Evolutionary conservation across 2,888 invertebrate species (phyloP), one percentile per base, ranked within the genome.

Genomic region (Ophonus ardosiacus): DNA sequence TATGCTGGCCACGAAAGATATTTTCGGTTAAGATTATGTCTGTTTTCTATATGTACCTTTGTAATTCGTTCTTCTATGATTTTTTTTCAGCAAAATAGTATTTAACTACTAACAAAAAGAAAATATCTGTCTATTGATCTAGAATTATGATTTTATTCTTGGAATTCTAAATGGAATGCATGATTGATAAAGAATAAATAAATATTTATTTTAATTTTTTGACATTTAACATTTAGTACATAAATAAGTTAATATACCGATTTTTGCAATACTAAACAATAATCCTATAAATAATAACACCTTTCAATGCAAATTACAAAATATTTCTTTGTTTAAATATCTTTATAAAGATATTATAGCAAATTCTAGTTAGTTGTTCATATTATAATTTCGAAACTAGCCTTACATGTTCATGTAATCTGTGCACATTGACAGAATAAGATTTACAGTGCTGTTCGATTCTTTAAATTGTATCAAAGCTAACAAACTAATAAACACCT

Each of bases 401-500:
- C 18, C 43, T 71, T 43, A 74, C 17, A 43, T 74, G 71, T 43
- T 43, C 71, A 38, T 68, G 68, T 68, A 68, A 68, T 68, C 71
- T 43, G 71, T 18, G 71, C 81, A 38, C 43, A 79, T 15, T 51
- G 79, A 61, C 79, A 79, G 59, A 79, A 38, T 40, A 31, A 79
- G 79, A 79, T 40, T 61, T 40, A 79, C 59, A 56, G 24, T 51
- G 68, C 82, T 56, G 38, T 71, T 68, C 15, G 15, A n/a, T 74
- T 74, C 71, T 74, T 74, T 74, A 74, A 74, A 74, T 74, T 74
- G 76, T 83, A 61, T 83, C 74, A 83, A 59, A 31, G 83, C 61
- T 82, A 82, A 71, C 82, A 74, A 83, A 83, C 83, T 83, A 71
- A 83, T 74, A 74, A 83, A 83, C 74, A 83, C 83, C 61, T 74